Percentiles rank a stretch among this genome's conserved stretches.
Evolutionary conservation across 64 coral and sea anemone species (phyloP).

Genomic region (Pachyseris speciosa): DNA sequence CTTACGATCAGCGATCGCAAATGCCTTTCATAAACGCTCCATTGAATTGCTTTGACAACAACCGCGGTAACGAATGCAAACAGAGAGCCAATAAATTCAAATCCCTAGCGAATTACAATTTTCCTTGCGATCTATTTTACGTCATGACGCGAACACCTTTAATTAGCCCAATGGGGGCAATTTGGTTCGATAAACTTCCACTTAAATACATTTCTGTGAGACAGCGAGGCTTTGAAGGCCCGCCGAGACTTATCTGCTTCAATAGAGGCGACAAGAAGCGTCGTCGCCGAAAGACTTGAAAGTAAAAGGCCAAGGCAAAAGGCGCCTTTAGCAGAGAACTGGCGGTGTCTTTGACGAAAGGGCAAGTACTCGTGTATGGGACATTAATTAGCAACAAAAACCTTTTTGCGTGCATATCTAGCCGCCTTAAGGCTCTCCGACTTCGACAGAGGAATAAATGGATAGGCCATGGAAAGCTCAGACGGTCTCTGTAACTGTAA

Average conservation of each 20-base stretch:
- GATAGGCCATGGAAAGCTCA: background rate
- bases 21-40: background rate
- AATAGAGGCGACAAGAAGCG: background rate
- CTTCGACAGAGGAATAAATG: background rate
- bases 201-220: background rate
- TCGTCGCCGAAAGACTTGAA: background rate
- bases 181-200: background rate
- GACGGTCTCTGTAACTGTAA: too few relatives aligned
- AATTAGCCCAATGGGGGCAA: conserved; percentile 9
- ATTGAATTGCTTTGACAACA: conserved; percentile 35
- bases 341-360: background rate
- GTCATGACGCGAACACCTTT: background rate
- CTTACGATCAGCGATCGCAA: background rate
- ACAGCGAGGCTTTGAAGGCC: background rate
- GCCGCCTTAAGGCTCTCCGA: background rate
- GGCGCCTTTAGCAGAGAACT: background rate
- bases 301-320: background rate
- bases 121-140: background rate
- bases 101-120: background rate
- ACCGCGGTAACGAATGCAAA: background rate
- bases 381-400: too few relatives aligned
- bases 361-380: too few relatives aligned
- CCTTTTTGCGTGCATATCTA: too few relatives aligned
- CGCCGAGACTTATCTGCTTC: background rate
- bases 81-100: background rate